A percentile compares a stretch with the other conserved stretches of the same genome.
Conservation (phyloP, 2,888 invertebrate species). For the Agrotis ipsilon region DNA sequence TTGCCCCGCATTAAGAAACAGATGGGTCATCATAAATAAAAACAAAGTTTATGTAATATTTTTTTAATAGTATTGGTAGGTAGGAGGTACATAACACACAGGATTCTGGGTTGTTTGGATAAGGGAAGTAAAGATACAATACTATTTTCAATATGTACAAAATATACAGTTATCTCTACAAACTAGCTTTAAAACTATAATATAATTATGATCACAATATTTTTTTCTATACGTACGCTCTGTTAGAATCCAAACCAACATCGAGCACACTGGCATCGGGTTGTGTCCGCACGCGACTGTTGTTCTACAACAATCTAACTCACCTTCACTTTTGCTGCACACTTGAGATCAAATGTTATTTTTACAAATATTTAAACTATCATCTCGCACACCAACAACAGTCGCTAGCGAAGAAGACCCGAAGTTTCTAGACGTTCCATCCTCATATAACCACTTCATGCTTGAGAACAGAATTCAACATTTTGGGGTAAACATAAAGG, state of each 20-base stretch:
- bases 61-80: slow-evolving; percentile 92
- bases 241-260: slow-evolving; percentile 79
- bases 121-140: slow-evolving; percentile 91
- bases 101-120: slow-evolving; percentile 91
- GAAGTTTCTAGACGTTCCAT: slow-evolving; percentile 67
- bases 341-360: slow-evolving; percentile 91
- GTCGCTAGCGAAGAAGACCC: slow-evolving; percentile 75
- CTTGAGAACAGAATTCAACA: slow-evolving; percentile 64
- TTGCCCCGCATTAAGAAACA: too few species aligned
- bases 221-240: slow-evolving; percentile 87
- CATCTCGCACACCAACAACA: slow-evolving; percentile 87
- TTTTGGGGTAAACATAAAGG: slow-evolving; percentile 27
- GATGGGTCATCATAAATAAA: slow-evolving; percentile 57
- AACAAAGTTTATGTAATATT: slow-evolving; percentile 88
- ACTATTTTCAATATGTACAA: slow-evolving; percentile 92
- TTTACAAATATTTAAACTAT: slow-evolving; percentile 88
- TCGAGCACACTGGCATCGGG: slow-evolving; percentile 71
- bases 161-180: slow-evolving; percentile 90
- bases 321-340: slow-evolving; percentile 89
- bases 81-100: slow-evolving; percentile 92
- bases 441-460: slow-evolving; percentile 67
- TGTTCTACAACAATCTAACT: slow-evolving; percentile 82
- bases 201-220: slow-evolving; percentile 91
- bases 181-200: slow-evolving; percentile 88
- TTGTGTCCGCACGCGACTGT: slow-evolving; percentile 78